Evolutionary conservation across 2,797 vertebrate species (phyloP).

Genomic region (Chaetophractus vellerosus): DNA sequence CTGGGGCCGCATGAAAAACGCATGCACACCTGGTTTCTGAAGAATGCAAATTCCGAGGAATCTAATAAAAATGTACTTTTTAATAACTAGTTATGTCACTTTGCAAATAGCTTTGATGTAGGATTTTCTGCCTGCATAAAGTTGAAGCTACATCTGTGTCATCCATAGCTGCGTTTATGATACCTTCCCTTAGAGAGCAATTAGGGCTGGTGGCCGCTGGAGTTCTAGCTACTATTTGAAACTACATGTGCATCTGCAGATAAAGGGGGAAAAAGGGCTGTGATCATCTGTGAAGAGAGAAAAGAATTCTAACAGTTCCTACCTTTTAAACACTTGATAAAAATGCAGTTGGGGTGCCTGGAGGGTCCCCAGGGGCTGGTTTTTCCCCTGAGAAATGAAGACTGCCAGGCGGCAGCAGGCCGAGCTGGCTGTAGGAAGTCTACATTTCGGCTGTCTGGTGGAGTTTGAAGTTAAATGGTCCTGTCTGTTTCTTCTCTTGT

Average conservation of each 20-base stretch:
- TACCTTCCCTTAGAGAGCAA: constrained; percentile 85
- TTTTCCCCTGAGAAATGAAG: constrained; percentile 50
- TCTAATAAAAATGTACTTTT: constrained; percentile 78
- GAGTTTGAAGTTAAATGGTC: constrained; percentile 75
- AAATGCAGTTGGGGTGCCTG: constrained; percentile 20
- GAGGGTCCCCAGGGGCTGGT: background rate
- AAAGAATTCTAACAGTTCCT: constrained; percentile 48
- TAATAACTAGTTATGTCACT: constrained; percentile 50
- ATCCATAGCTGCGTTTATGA: constrained; percentile 67
- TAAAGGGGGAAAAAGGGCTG: constrained; percentile 57
- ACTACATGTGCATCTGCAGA: constrained; percentile 7
- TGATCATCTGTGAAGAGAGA: constrained; percentile 72
- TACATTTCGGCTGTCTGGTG: constrained; percentile 45
- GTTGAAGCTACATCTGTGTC: constrained; percentile 80
- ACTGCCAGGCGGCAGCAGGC: background rate
- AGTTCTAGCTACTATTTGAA: constrained; percentile 74
- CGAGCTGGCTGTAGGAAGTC: constrained; percentile 23
- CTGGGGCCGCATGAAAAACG: background rate
- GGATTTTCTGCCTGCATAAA: constrained; percentile 59
- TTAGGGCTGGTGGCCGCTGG: constrained; percentile 76
- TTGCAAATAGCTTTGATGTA: constrained; percentile 69
- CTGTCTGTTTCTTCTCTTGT: constrained; percentile 81
- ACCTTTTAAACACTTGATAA: constrained; percentile 70
- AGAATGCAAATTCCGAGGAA: constrained; percentile 73
- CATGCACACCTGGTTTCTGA: constrained; percentile 29